These are phyloP conservation scores for Hemichromis elongatus DNA, from an alignment of 2,113 vertebrate species.

Conservation along the genomic window DNA sequence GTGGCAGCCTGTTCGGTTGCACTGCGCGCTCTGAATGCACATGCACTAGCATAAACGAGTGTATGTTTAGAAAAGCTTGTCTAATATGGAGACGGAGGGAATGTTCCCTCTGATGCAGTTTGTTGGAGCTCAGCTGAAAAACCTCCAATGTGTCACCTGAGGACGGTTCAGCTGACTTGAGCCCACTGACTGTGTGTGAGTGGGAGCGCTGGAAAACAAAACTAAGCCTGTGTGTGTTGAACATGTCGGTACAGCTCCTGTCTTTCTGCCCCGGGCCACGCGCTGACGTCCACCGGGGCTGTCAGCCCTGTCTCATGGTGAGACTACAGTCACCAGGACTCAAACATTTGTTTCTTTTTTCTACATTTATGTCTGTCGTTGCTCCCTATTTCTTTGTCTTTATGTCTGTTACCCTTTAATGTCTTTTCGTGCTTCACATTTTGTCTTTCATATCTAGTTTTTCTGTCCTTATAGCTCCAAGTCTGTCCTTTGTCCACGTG, in stretches of 20 bases:
- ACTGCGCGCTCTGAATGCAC: neutral
- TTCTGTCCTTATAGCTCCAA: neutral
- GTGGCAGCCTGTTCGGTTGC: neutral
- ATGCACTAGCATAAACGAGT: neutral
- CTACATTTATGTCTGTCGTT: neutral
- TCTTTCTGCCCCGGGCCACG: neutral
- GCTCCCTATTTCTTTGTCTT: too few species aligned
- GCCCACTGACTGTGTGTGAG: neutral
- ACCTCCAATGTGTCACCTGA: constrained; percentile 27
- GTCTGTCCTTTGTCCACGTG: neutral
- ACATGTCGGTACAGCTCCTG: constrained; percentile 29
- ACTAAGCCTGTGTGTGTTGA: neutral
- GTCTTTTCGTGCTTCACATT: too few species aligned
- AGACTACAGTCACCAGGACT: neutral
- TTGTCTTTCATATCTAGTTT: too few species aligned
- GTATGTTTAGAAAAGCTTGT: constrained; percentile 10
- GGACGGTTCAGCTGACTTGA: constrained; percentile 9
- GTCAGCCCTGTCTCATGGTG: neutral
- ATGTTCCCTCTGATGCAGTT: constrained; percentile 26
- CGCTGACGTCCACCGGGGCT: neutral
- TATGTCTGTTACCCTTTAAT: too few species aligned
- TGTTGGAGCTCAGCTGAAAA: constrained; percentile 6
- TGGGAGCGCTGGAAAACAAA: neutral
- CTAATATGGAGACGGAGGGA: constrained; percentile 44
- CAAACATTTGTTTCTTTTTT: neutral